A percentile compares a stretch with the other conserved stretches of the same genome.
Conservation (phyloP, 2,113 vertebrate species). For the Casuarius casuarius region DNA sequence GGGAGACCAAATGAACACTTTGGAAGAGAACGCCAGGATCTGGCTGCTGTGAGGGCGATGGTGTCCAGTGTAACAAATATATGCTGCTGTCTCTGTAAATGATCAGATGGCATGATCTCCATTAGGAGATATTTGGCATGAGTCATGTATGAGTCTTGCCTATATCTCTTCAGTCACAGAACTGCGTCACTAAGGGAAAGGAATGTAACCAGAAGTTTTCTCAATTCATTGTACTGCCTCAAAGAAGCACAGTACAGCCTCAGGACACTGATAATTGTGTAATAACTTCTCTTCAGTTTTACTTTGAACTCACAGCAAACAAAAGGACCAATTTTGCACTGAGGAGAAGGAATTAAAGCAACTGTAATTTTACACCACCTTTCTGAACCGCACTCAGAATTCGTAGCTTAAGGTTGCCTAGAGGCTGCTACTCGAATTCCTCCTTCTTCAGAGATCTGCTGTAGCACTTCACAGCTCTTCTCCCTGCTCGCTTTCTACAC, state of each 20-base stretch:
- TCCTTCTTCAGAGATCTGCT: not conserved
- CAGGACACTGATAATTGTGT: not conserved
- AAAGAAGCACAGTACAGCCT: not conserved
- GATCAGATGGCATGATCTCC: too few species aligned
- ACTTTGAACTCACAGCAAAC: conserved; percentile 16
- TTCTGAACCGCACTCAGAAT: not conserved
- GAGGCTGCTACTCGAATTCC: not conserved
- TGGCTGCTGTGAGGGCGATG: not conserved
- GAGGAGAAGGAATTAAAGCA: conserved; percentile 22
- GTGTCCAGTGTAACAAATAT: not conserved
- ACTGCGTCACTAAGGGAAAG: not conserved
- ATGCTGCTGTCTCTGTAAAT: not conserved
- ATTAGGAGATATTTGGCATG: not conserved
- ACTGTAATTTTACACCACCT: not conserved
- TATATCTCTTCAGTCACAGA: not conserved
- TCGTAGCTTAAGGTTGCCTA: not conserved
- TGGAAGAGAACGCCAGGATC: not conserved
- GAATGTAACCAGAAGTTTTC: not conserved
- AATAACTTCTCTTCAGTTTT: conserved; percentile 12
- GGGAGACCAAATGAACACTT: not conserved
- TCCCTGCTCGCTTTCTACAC: not conserved
- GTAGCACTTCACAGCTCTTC: not conserved
- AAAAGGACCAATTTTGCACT: not conserved
- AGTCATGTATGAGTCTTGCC: not conserved
- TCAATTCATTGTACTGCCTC: not conserved